Evolutionary conservation across 64 coral and sea anemone species (phyloP), one percentile per base, ranked within the genome.

Genomic region (Montipora efflorescens): DNA sequence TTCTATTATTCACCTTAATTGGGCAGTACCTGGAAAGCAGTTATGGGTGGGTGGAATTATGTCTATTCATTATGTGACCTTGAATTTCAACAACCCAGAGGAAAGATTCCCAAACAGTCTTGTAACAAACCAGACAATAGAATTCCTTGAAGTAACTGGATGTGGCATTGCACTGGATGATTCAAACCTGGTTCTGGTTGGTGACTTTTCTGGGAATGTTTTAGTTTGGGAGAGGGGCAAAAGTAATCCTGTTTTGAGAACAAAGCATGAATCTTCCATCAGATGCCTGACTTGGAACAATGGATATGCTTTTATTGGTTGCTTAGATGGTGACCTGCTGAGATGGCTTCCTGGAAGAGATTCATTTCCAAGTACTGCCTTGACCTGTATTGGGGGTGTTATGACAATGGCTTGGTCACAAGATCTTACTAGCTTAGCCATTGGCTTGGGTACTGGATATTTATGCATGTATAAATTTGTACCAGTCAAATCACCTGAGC

Each of bases 1-100:
- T 48, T 97, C 96, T 0, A 90, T 95, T 16, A 95, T 95, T 48
- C 96, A 97, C 18, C 69, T 97, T 1, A 91, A 92, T 53, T 97
- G 96, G 96, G 94, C 94, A 48, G 55, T 84, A 59, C 83, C 77
- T 72, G 81, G 81, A 81, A 97, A 92, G 47, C 84, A 78, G 46
- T 36, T 97, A 61, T 97, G 96, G 96, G 77, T 97, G 48, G 96
- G 88, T 16, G 96, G 96, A 16, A 97, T 97, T 52, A 97, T 97
- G 96, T 92, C 96, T 15, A 61, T 97, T 18, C 81, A 84, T 74
- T 86, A 92, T 73, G 67, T 95, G 16, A 79, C 67, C 47, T 69
- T 97, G 13, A 78, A 95, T 51, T 89, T 89, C 43, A 75, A 64
- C 2, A 51, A 78, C 55, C 59, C 66, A 49, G 4, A 69, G 5